phyloP scores from a whole-genome alignment of 1,140 invertebrate species.

The Gerris buenoi region DNA sequence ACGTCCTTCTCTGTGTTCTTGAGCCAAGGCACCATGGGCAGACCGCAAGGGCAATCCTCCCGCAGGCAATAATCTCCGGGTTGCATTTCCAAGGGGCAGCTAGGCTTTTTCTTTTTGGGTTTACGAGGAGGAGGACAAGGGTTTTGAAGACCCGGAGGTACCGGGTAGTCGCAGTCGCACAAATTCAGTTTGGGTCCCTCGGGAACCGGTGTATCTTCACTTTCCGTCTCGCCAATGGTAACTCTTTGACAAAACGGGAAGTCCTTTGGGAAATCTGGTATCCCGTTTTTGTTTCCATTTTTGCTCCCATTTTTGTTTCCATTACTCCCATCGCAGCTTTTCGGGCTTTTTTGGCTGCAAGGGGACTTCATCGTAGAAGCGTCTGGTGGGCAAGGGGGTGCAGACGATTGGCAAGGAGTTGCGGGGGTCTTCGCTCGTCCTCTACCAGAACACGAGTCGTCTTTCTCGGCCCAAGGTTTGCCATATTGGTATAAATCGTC shows the following conservation, averaged over 20 bases:
- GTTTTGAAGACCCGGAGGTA: slow-evolving; percentile 5
- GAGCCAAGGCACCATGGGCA: background rate
- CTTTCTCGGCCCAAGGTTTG: background rate
- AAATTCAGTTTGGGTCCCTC: slow-evolving; percentile 4
- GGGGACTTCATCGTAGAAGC: background rate
- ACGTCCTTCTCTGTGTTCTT: background rate
- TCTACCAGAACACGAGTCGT: background rate
- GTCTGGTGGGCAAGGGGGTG: background rate
- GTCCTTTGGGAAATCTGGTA: background rate
- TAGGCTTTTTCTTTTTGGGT: slow-evolving; percentile 7
- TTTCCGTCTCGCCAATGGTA: background rate
- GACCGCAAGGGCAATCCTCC: background rate
- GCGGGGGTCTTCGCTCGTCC: background rate
- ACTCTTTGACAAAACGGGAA: slow-evolving; percentile 5
- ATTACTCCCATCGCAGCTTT: too few species aligned
- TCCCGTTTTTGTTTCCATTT: background rate
- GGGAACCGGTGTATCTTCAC: background rate
- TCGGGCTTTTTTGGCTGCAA: background rate
- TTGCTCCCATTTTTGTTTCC: background rate
- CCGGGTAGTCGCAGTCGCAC: slow-evolving; percentile 14
- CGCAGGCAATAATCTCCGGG: slow-evolving; percentile 5
- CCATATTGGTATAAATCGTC: background rate
- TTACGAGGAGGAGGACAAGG: background rate
- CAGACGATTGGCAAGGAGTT: background rate
- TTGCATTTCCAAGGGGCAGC: slow-evolving; percentile 3